phyloP scores from a whole-genome alignment of 1,140 invertebrate species.

The Drosophila triauraria region DNA sequence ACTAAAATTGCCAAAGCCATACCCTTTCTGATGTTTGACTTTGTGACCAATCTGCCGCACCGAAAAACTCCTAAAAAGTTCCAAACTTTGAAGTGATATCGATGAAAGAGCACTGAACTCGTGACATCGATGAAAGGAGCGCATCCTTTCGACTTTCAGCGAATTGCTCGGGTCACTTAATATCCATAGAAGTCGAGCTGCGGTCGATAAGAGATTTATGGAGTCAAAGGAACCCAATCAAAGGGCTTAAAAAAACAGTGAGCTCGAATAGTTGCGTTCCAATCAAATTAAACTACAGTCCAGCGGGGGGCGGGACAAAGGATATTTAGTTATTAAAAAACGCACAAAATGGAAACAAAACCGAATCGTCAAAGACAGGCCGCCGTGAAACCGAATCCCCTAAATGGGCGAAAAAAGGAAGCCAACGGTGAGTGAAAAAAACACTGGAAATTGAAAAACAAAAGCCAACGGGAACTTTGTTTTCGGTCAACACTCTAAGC shows the following conservation, averaged over 20 bases:
- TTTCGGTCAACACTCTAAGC: slow-evolving; percentile 84
- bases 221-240: slow-evolving; percentile 38
- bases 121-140: slow-evolving; percentile 27
- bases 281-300: slow-evolving; percentile 71
- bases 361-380: slow-evolving; percentile 28
- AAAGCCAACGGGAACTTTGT: slow-evolving; percentile 79
- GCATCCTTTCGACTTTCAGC: slow-evolving; percentile 39
- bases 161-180: slow-evolving; percentile 37
- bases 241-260: slow-evolving; percentile 40
- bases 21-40: not conserved
- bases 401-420: slow-evolving; percentile 24
- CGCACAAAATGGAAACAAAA: slow-evolving; percentile 25
- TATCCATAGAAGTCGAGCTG: slow-evolving; percentile 32
- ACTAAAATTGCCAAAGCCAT: not conserved
- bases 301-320: slow-evolving; percentile 47
- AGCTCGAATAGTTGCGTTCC: slow-evolving; percentile 66
- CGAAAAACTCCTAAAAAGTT: slow-evolving; percentile 33
- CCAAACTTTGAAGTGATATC: slow-evolving; percentile 42
- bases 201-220: slow-evolving; percentile 27
- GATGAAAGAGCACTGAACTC: slow-evolving; percentile 38
- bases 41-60: slow-evolving; percentile 14
- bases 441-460: slow-evolving; percentile 72
- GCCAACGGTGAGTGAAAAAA: slow-evolving; percentile 28
- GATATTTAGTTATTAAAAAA: slow-evolving; percentile 82
- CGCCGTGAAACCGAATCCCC: slow-evolving; percentile 59